Conservation (phyloP, 1,140 invertebrate species). For the Drosophila aff. region DNA sequence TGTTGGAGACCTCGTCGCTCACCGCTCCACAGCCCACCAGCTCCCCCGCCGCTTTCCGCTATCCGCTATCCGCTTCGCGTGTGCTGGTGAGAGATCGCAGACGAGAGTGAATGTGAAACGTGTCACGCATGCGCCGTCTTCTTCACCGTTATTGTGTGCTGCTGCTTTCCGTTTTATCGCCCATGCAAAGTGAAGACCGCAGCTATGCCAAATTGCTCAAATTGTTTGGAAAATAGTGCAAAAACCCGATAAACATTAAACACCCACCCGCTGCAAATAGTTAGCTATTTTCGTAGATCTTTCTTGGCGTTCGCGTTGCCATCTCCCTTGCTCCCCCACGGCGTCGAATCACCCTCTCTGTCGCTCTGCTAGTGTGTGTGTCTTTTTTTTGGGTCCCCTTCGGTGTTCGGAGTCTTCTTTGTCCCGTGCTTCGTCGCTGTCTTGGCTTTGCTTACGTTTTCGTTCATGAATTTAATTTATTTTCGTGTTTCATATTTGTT, state of each 20-base stretch:
- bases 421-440: constrained; percentile 55
- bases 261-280: constrained; percentile 42
- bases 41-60: constrained; percentile 18
- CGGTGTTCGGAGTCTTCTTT: constrained; percentile 53
- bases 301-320: constrained; percentile 51
- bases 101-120: constrained; percentile 80
- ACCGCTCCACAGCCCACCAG: constrained; percentile 16
- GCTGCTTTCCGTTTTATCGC: constrained; percentile 45
- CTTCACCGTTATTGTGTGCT: constrained; percentile 71
- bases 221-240: constrained; percentile 49
- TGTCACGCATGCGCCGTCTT: constrained; percentile 76
- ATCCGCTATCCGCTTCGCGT: constrained; percentile 22
- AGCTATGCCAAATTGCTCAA: constrained; percentile 58
- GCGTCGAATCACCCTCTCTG: constrained; percentile 35
- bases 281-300: constrained; percentile 41
- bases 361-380: constrained; percentile 53
- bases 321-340: constrained; percentile 66
- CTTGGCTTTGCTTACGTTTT: constrained; percentile 70
- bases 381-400: constrained; percentile 42
- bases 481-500: constrained; percentile 68
- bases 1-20: constrained; percentile 38
- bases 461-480: constrained; percentile 76
- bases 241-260: constrained; percentile 36
- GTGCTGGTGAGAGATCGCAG: constrained; percentile 43
- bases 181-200: constrained; percentile 60